phyloP scores from a whole-genome alignment of 2,888 invertebrate species.

The Hypomecis punctinalis region DNA sequence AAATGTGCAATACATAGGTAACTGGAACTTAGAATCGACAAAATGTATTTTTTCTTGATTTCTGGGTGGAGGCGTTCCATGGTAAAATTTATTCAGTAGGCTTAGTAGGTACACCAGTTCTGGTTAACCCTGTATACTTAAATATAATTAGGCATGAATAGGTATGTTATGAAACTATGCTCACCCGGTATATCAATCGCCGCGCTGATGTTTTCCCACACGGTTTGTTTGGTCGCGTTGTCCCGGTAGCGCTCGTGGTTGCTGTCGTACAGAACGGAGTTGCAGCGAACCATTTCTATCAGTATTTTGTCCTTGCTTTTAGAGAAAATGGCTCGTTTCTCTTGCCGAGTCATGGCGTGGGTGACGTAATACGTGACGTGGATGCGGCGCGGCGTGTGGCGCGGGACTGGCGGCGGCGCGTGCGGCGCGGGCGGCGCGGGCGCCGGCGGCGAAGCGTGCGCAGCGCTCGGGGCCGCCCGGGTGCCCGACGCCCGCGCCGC shows the following conservation, averaged over 20 bases:
- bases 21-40: no score
- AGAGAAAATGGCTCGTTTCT: background rate
- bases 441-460: background rate
- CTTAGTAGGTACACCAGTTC: no score
- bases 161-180: slow-evolving; percentile 6
- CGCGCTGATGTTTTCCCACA: slow-evolving; percentile 37
- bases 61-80: no score
- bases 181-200: slow-evolving; percentile 27
- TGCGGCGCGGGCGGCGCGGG: slow-evolving; percentile 3
- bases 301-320: slow-evolving; percentile 33
- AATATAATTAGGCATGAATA: no score
- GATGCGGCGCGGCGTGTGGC: background rate
- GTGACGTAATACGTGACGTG: background rate
- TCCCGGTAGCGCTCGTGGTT: slow-evolving; percentile 28
- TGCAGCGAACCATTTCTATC: slow-evolving; percentile 31
- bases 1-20: no score
- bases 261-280: slow-evolving; percentile 36
- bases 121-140: no score
- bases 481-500: no score
- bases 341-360: background rate
- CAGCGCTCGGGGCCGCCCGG: background rate
- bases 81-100: no score
- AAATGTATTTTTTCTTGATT: no score
- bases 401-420: background rate
- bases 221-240: slow-evolving; percentile 29